A percentile compares a stretch with the other conserved stretches of the same genome.
These are phyloP conservation scores for Hylaeus volcanicus DNA, from an alignment of 1,140 invertebrate species.

Conservation along the genomic window DNA sequence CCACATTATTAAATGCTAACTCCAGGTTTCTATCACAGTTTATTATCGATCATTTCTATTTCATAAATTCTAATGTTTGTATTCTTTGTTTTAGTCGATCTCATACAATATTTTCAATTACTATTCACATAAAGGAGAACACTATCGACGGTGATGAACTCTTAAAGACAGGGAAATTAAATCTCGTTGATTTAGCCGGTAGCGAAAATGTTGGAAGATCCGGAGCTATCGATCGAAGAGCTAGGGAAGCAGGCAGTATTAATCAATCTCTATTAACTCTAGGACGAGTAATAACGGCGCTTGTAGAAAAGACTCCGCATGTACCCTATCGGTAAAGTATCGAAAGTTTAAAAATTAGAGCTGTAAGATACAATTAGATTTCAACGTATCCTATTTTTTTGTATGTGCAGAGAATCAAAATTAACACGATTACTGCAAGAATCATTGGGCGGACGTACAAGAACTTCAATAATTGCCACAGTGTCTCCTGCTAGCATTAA, in stretches of 20 bases:
- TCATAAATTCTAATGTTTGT: not conserved
- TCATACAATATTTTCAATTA: slow-evolving; percentile 98
- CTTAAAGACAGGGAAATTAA: slow-evolving; percentile 96
- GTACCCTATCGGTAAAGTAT: slow-evolving; percentile 91
- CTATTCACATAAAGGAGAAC: slow-evolving; percentile 95
- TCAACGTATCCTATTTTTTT: not conserved
- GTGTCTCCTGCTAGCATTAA: slow-evolving; percentile 94
- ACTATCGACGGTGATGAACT: slow-evolving; percentile 94
- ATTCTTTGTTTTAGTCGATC: slow-evolving; percentile 87
- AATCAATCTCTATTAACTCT: slow-evolving; percentile 97
- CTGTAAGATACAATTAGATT: not conserved
- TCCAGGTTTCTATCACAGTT: slow-evolving; percentile 85
- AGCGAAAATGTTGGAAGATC: slow-evolving; percentile 98
- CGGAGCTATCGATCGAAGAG: slow-evolving; percentile 94
- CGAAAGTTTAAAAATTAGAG: not conserved
- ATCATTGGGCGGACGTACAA: slow-evolving; percentile 95
- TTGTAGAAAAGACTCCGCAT: slow-evolving; percentile 95
- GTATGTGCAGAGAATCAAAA: slow-evolving; percentile 90
- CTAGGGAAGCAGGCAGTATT: slow-evolving; percentile 97
- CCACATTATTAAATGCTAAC: slow-evolving; percentile 96
- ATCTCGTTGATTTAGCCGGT: slow-evolving; percentile 97
- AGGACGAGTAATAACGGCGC: slow-evolving; percentile 95
- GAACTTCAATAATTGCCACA: slow-evolving; percentile 98
- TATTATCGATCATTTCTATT: not conserved
- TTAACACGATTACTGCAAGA: slow-evolving; percentile 96